Base-by-base conservation (phyloP, 2,113 vertebrate species). In the Nothobranchius furzeri region DNA sequence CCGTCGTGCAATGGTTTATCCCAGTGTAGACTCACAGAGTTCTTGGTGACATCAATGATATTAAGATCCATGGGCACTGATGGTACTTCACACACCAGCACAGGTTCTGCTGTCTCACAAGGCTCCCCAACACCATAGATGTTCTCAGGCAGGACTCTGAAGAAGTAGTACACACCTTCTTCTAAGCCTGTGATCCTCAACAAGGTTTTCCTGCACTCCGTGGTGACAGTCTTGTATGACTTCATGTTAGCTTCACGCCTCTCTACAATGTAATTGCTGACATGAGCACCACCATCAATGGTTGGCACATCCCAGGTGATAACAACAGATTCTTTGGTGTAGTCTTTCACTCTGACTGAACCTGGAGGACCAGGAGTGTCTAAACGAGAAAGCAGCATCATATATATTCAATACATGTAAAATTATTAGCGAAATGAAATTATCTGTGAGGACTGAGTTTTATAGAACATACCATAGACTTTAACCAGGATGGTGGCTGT, bases 231-330 rank as follows among this genome's bases (percentile, higher is more conserved):
- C 90, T 98, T 98, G 85, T 96, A 99, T 35, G 96, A 96, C 90
- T 98, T 96, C 98, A 99, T 97, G 73, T 91, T 93, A 65, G 97
- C 97, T 83, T 99, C 96, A 64, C 98, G 96, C 74, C 97, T 98
- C 87, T 99, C 98, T 63, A 99, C 83, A 4, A 99, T 96, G 35
- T 99, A 99, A 82, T 99, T 99, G 82, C 89, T 98, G 76, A 98
- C 94, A 25, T 94, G 97, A 35, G 98, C 98, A 9, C 98, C 98
- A 24, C 98, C 98, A 1, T 99, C 98, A 60, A 95, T 92, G 65
- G 85, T 90, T 30, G 98, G 98, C 53, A 98, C 95, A 69, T 99
- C 98, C 98, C 98, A 99, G 66, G 95, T 98, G 85, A 99, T 96
- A 30, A 96, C 96, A 68, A 95, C 97, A 57, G 98, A 98, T 79